These are phyloP conservation scores for Athalia circularis DNA, from an alignment of 2,888 invertebrate genomes.

Conservation along the genomic window DNA sequence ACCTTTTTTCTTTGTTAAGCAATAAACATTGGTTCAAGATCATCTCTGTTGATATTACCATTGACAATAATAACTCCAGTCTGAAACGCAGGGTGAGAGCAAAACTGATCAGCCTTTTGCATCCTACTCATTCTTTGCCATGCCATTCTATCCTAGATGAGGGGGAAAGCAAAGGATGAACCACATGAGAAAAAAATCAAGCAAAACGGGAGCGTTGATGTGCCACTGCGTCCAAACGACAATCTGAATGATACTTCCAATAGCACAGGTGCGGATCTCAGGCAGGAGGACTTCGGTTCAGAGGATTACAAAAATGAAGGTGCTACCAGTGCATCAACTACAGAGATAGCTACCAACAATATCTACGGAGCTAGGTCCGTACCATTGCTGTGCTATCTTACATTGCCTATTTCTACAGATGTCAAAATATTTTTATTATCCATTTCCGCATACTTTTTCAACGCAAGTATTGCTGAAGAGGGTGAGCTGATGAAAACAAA, in stretches of 20 bases:
- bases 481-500: not conserved
- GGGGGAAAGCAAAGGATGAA: constrained; percentile 41
- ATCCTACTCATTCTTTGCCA: not conserved
- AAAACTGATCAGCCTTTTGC: not conserved
- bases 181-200: constrained; percentile 53
- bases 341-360: constrained; percentile 12
- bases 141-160: not conserved
- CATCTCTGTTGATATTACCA: constrained; percentile 48
- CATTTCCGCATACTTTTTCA: not conserved
- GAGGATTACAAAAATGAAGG: constrained; percentile 29
- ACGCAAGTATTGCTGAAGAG: constrained; percentile 13
- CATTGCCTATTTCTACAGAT: not conserved
- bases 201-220: constrained; percentile 47
- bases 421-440: not conserved
- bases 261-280: constrained; percentile 34
- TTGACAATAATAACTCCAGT: constrained; percentile 49
- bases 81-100: constrained; percentile 58
- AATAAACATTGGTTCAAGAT: constrained; percentile 64
- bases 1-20: constrained; percentile 60
- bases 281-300: constrained; percentile 26
- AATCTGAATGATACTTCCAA: constrained; percentile 43
- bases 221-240: constrained; percentile 48
- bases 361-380: constrained; percentile 46
- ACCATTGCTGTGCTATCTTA: not conserved
- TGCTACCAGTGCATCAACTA: not conserved